phyloP scores from a whole-genome alignment of 2,797 vertebrate species.

The Holocentrus rufus region DNA sequence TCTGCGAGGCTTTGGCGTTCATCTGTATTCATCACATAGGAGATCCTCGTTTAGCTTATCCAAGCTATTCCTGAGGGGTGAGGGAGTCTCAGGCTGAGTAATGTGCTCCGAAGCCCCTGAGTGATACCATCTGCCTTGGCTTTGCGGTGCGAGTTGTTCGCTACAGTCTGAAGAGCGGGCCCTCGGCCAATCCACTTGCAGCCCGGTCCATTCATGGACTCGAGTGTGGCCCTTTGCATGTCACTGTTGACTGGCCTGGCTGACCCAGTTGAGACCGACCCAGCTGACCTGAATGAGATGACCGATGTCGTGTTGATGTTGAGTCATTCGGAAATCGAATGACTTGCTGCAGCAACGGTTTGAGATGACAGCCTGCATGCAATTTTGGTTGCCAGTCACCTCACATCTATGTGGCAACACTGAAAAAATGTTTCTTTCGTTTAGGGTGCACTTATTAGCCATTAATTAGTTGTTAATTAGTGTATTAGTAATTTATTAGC shows the following conservation, averaged over 20 bases:
- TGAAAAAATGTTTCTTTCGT: not conserved
- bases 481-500: too few relatives aligned
- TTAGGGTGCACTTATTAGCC: too few relatives aligned
- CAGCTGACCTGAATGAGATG: conserved; percentile 8
- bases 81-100: not conserved
- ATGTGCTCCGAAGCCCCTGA: conserved; percentile 52
- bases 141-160: conserved; percentile 33
- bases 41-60: conserved; percentile 70
- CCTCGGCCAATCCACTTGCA: conserved; percentile 36
- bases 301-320: not conserved
- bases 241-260: conserved; percentile 12
- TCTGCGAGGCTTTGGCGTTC: conserved; percentile 51
- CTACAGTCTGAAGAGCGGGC: conserved; percentile 29
- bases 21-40: conserved; percentile 61
- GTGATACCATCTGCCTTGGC: conserved; percentile 77
- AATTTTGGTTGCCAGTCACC: not conserved
- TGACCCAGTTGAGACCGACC: conserved; percentile 35
- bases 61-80: conserved; percentile 41
- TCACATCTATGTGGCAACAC: not conserved
- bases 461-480: too few relatives aligned
- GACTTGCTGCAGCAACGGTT: not conserved
- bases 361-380: too few relatives aligned
- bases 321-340: too few relatives aligned
- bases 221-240: conserved; percentile 14
- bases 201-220: conserved; percentile 33